Evolutionary conservation across 1,140 invertebrate species (phyloP), one percentile per base, ranked within the genome.

Genomic region (Papilio helenus): DNA sequence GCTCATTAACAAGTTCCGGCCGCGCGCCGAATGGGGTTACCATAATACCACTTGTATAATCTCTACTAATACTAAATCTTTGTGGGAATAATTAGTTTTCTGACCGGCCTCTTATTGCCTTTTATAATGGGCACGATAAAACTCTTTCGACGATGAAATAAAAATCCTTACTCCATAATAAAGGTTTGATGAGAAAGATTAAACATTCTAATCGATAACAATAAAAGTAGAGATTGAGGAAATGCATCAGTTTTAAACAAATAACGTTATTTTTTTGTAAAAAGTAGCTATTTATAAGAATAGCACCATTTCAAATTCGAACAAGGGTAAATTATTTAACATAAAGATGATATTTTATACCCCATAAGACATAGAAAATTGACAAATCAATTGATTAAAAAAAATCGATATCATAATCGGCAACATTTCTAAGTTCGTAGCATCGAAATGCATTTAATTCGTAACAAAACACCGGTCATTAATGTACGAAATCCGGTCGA

Each of bases 1-100:
- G 92, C 90, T 91, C 91, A 92, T 93, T 93, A 94, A 84, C 86
- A 83, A 88, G 91, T 94, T 92, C 92, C 92, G 92, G 88, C 79
- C 86, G 82, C 87, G 82, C 85, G 87, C 84, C 84, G 49, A 79
- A 81, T 85, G 88, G 90, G 90, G 91, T 92, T 89, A 86, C 89
- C n/a, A 55, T 55, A 55, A 55, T 55, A 55, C 87, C 84, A 85
- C 82, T 77, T 61, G 76, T 61, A 77, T 58, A 65, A 74, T 61
- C 76, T 61, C 39, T 3, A 65, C 55, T 77, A 44, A 65, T 44
- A 77, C 76, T 77, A 77, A 77, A 77, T 77, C 86, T 85, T 84
- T 89, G 85, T 88, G 87, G 86, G 87, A 90, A 90, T 84, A 84
- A 90, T 89, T 88, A 86, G 82, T 80, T 81, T 81, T 85, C 81